A percentile compares a stretch with the other conserved stretches of the same genome.
These are phyloP conservation scores for Threskiornis aethiopicus DNA, from an alignment of 2,797 vertebrate species.

Conservation along the genomic window DNA sequence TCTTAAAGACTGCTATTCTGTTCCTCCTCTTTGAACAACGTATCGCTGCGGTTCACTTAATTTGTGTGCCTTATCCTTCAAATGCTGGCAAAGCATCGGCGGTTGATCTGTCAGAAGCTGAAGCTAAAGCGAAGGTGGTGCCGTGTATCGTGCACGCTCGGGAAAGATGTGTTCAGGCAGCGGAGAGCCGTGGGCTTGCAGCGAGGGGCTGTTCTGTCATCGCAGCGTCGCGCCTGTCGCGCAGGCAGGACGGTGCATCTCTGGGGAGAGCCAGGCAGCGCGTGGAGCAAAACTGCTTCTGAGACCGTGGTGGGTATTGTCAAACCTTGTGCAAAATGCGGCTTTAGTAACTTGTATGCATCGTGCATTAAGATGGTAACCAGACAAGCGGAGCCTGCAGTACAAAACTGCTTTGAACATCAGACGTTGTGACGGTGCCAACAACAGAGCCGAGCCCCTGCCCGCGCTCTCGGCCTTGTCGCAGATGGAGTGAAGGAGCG, in stretches of 20 bases:
- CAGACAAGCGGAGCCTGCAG: not conserved
- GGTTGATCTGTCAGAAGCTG: not conserved
- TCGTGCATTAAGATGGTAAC: accelerated
- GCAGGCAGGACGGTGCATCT: not conserved
- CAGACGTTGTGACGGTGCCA: accelerated
- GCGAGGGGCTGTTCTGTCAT: not conserved
- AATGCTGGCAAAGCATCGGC: not conserved
- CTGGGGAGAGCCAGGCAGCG: not conserved
- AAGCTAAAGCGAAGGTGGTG: not conserved
- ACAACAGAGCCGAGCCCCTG: accelerated
- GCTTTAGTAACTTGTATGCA: not conserved
- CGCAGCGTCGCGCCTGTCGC: accelerated
- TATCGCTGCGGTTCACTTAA: accelerated
- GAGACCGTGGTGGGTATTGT: not conserved
- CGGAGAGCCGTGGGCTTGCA: not conserved
- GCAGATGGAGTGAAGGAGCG: accelerated
- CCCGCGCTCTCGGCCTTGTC: accelerated
- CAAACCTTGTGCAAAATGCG: not conserved
- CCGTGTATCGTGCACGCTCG: accelerated
- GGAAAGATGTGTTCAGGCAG: not conserved
- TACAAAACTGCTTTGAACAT: accelerated
- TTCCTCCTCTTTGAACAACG: not conserved
- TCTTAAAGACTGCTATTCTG: not conserved
- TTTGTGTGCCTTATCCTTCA: not conserved
- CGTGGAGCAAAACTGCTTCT: not conserved